Evolutionary conservation across 2,113 vertebrate species (phyloP).

Genomic region (Platanista minor): DNA sequence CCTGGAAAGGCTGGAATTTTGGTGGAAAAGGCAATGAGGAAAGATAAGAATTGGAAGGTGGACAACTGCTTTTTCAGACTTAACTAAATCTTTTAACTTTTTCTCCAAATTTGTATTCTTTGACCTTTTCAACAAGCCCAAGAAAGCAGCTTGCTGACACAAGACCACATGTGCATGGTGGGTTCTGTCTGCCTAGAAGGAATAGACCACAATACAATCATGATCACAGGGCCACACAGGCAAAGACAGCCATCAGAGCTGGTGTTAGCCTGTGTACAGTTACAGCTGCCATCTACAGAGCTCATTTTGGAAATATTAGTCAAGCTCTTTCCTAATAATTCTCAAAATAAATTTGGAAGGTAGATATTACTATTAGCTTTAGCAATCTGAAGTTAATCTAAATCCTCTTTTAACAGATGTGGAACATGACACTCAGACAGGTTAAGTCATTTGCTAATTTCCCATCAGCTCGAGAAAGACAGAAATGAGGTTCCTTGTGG

Average conservation of each 20-base stretch:
- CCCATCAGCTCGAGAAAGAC: not conserved
- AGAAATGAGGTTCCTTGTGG: not conserved
- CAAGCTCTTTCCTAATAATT: not conserved
- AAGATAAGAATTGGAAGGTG: not conserved
- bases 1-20: not conserved
- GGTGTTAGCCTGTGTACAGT: not conserved
- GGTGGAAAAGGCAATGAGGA: not conserved
- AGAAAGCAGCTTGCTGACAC: not conserved
- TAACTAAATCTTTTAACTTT: not conserved
- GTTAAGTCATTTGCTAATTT: not conserved
- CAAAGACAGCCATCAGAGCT: fast-evolving
- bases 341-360: not conserved
- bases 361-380: not conserved
- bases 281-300: fast-evolving
- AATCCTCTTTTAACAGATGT: not conserved
- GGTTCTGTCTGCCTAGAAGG: not conserved
- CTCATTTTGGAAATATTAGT: no score
- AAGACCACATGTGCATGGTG: fast-evolving
- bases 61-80: not conserved
- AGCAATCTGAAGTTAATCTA: not conserved
- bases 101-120: not conserved
- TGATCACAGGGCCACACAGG: fast-evolving
- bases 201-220: fast-evolving
- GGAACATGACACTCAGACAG: not conserved
- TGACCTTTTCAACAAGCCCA: not conserved